Conservation (phyloP, 2,888 invertebrate species). For the Calameuta filiformis region DNA sequence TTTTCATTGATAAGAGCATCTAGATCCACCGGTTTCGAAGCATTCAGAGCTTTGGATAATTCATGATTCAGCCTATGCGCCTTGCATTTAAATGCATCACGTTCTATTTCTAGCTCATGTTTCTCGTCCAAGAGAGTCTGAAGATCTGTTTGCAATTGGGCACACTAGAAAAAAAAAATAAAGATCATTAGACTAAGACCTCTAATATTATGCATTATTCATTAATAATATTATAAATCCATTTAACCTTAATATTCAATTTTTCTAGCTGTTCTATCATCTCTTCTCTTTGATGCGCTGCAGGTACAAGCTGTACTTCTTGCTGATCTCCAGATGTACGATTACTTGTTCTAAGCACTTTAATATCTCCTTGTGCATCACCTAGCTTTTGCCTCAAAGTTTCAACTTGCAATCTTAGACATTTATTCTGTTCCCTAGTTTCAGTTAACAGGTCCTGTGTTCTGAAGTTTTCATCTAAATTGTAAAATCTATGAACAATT, state of each 20-base stretch:
- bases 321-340: slow-evolving; percentile 53
- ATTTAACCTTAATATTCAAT: slow-evolving; percentile 72
- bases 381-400: slow-evolving; percentile 77
- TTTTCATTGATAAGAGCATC: slow-evolving; percentile 86
- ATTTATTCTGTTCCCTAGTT: slow-evolving; percentile 69
- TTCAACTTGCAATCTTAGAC: slow-evolving; percentile 73
- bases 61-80: slow-evolving; percentile 85
- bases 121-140: slow-evolving; percentile 86
- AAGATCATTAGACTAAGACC: not conserved
- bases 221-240: slow-evolving; percentile 54
- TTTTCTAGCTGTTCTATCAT: slow-evolving; percentile 76
- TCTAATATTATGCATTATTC: slow-evolving; percentile 20
- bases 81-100: slow-evolving; percentile 86
- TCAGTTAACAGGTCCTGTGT: slow-evolving; percentile 59
- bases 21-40: slow-evolving; percentile 75
- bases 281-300: slow-evolving; percentile 74
- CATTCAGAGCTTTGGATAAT: slow-evolving; percentile 76
- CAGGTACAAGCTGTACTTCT: slow-evolving; percentile 59
- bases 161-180: slow-evolving; percentile 68
- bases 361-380: slow-evolving; percentile 78
- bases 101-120: slow-evolving; percentile 82
- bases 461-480: slow-evolving; percentile 40
- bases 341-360: slow-evolving; percentile 69
- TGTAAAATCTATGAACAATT: slow-evolving; percentile 29
- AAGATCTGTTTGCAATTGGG: slow-evolving; percentile 80